These are phyloP conservation scores for Seira musarum DNA, from an alignment of 2,888 invertebrate genomes.

Conservation along the genomic window DNA sequence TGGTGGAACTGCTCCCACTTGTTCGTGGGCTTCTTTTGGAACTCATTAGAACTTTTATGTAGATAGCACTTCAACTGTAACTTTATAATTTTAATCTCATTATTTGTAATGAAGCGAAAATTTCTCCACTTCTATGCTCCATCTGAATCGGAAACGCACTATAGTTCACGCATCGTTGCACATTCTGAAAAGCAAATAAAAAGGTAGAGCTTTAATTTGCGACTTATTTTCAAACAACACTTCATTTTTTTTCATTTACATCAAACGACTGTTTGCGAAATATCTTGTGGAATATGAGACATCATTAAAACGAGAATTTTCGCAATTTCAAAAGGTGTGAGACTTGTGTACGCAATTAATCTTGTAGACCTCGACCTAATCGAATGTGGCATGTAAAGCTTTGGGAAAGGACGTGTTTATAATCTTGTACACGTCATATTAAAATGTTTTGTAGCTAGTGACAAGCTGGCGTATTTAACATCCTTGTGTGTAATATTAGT, in stretches of 20 bases:
- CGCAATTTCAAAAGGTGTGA: background rate
- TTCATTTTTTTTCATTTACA: too few species aligned
- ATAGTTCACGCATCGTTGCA: too few species aligned
- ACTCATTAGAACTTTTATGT: constrained; percentile 34
- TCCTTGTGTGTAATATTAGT: constrained; percentile 21
- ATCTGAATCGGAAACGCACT: background rate
- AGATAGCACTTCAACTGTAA: background rate
- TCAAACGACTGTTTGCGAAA: too few species aligned
- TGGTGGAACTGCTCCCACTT: constrained; percentile 41
- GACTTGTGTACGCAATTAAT: constrained; percentile 24
- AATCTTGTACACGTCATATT: constrained; percentile 24
- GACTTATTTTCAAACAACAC: too few species aligned
- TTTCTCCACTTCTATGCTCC: background rate
- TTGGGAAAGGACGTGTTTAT: background rate
- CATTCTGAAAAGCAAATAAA: too few species aligned
- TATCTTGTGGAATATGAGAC: background rate
- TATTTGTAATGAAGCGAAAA: background rate
- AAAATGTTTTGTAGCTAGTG: constrained; percentile 14
- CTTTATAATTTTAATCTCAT: background rate
- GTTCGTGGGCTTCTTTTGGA: constrained; percentile 50
- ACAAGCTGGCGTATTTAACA: constrained; percentile 10
- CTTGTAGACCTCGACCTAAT: constrained; percentile 46
- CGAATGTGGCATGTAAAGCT: constrained; percentile 21
- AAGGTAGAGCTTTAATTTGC: too few species aligned
- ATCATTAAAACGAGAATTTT: background rate